Evolutionary conservation across 2,888 invertebrate species (phyloP).

Genomic region (Drosophila nr. medialis): DNA sequence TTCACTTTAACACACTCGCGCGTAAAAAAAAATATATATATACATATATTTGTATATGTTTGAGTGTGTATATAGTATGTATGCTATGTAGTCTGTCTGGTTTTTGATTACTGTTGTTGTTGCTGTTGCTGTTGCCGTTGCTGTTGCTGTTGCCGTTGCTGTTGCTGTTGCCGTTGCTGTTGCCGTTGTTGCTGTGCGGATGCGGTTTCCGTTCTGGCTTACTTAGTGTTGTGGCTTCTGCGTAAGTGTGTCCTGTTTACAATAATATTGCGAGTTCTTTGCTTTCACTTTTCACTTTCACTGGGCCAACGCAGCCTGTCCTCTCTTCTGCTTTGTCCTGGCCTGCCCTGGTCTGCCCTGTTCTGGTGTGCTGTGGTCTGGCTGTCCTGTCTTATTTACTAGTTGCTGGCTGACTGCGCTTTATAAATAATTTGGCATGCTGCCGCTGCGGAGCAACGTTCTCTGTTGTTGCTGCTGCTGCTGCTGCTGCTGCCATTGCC

Average conservation of each 20-base stretch:
- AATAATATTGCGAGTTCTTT: slow-evolving; percentile 16
- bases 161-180: background rate
- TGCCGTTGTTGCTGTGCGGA: slow-evolving; percentile 14
- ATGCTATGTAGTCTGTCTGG: slow-evolving; percentile 37
- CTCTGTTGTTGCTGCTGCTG: slow-evolving; percentile 16
- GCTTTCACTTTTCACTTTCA: slow-evolving; percentile 46
- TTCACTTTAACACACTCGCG: slow-evolving; percentile 60
- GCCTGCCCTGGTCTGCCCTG: background rate
- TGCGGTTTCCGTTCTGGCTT: slow-evolving; percentile 29
- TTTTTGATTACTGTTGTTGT: slow-evolving; percentile 2
- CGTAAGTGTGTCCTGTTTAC: slow-evolving; percentile 31
- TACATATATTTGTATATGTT: slow-evolving; percentile 3
- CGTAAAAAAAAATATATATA: slow-evolving; percentile 37
- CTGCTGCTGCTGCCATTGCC: slow-evolving; percentile 36
- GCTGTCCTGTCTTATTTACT: slow-evolving; percentile 55
- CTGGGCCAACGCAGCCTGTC: slow-evolving; percentile 10
- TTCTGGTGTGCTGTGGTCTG: background rate
- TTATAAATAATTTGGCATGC: slow-evolving; percentile 67
- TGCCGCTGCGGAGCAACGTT: slow-evolving; percentile 60
- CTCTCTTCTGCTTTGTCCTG: background rate
- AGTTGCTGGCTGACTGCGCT: slow-evolving; percentile 65
- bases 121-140: slow-evolving; percentile 1
- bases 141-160: background rate
- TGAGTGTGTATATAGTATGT: slow-evolving; percentile 25
- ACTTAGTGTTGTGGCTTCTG: slow-evolving; percentile 28